These are phyloP conservation scores for Siderastrea siderea DNA, from an alignment of 92 coral and sea anemone species.

Conservation along the genomic window DNA sequence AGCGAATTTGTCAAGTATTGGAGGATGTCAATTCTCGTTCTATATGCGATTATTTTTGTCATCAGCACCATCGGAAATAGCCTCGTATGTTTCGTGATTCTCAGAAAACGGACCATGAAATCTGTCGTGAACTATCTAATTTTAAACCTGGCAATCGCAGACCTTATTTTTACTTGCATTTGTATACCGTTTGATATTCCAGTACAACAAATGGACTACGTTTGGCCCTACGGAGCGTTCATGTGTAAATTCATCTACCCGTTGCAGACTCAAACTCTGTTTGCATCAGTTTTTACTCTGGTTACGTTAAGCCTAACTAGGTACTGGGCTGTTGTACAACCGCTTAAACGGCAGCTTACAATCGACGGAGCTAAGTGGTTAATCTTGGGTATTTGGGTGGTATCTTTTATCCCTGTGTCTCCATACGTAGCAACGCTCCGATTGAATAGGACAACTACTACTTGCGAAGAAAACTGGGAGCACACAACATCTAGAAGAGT, in stretches of 20 bases:
- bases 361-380: slow-evolving; percentile 52
- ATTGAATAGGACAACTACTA: neutral
- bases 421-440: slow-evolving; percentile 63
- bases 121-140: slow-evolving; percentile 82
- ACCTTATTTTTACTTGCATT: slow-evolving; percentile 74
- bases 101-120: slow-evolving; percentile 73
- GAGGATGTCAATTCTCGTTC: slow-evolving; percentile 11
- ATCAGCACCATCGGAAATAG: slow-evolving; percentile 76
- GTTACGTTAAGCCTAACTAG: slow-evolving; percentile 69
- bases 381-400: slow-evolving; percentile 68
- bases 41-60: slow-evolving; percentile 61
- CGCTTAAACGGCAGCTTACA: slow-evolving; percentile 71
- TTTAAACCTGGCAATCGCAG: slow-evolving; percentile 81
- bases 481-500: slow-evolving; percentile 25
- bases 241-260: slow-evolving; percentile 83
- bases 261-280: slow-evolving; percentile 76
- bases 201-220: slow-evolving; percentile 71
- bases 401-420: slow-evolving; percentile 65
- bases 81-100: slow-evolving; percentile 70
- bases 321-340: slow-evolving; percentile 87
- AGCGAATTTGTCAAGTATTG: slow-evolving; percentile 17
- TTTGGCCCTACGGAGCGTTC: slow-evolving; percentile 78
- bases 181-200: slow-evolving; percentile 83
- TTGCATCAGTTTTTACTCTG: slow-evolving; percentile 75
- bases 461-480: slow-evolving; percentile 78